Evolutionary conservation across 2,797 vertebrate genomes (phyloP).

Genomic region (Notolabrus celidotus): DNA sequence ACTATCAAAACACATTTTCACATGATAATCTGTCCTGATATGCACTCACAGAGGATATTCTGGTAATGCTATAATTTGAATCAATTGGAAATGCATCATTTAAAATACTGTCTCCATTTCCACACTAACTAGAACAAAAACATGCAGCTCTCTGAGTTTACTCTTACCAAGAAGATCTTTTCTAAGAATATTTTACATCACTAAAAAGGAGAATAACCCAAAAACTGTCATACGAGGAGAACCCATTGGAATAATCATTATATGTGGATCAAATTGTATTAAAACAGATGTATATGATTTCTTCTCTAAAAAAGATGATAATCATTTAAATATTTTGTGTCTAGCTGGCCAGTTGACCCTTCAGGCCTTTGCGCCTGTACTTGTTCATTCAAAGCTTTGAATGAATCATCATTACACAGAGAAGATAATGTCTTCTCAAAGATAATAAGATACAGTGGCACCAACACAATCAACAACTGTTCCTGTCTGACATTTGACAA

Average conservation of each 20-base stretch:
- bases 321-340: background rate
- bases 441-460: conserved; percentile 2
- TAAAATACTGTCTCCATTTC: background rate
- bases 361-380: background rate
- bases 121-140: background rate
- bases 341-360: background rate
- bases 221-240: background rate
- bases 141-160: background rate
- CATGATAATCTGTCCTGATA: background rate
- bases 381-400: background rate
- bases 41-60: background rate
- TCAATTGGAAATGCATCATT: background rate
- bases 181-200: background rate
- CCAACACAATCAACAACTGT: background rate
- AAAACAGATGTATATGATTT: background rate
- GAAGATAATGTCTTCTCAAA: background rate
- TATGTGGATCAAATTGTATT: background rate
- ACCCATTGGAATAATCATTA: background rate
- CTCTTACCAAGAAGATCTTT: background rate
- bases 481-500: conserved; percentile 31
- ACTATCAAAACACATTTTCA: background rate
- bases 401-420: background rate
- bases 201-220: background rate
- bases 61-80: background rate
- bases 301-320: background rate